Evolutionary conservation across 2,797 vertebrate genomes (phyloP), one percentile per base, ranked within the genome.

Genomic region (Thamnophis elegans): DNA sequence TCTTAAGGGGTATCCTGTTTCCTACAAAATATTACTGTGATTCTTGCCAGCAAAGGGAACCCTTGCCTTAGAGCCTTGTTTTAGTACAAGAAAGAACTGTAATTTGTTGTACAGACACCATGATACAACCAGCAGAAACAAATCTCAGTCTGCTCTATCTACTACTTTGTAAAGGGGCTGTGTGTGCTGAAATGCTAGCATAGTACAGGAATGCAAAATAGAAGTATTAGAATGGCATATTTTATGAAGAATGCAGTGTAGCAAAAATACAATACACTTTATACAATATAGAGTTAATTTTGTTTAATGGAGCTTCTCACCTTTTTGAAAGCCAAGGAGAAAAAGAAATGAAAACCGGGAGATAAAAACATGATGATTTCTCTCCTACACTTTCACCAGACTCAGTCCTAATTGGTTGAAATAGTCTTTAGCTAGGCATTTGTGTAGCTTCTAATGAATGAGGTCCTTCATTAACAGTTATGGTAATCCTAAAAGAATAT

Each of bases 251-350:
- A 25, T 89, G 42, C 78, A 82, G 22, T 82, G 10, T 47, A 47
- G 42, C 12, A 90, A 85, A 94, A 93, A 85, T 62, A 65, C 13
- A 60, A 0, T 90, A 89, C 65, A 3, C 65, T 73, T 36, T 36
- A 73, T 73, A 36, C 1, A 73, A 16, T 95, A 95, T 93, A 59
- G 90, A 22, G 51, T 93, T 47, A 82, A 22, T 82, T 87, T 93
- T 93, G 82, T 90, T 94, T 94, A 94, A 92, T 94, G 88, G 58
- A 12, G 92, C 93, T 93, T 56, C 92, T 95, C 92, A 92, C 85
- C 59, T 95, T 78, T 53, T 93, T 62, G 47, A 14, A 68, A 90
- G 88, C 82, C 47, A 86, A 14, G 32, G 42, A 58, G 73, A 54
- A 25, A 42, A 47, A 47, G 26, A 55, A 86, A 90, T 9, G 13